Evolutionary conservation across 2,113 vertebrate genomes (phyloP), one percentile per base, ranked within the genome.

Genomic region (Otus sunia): DNA sequence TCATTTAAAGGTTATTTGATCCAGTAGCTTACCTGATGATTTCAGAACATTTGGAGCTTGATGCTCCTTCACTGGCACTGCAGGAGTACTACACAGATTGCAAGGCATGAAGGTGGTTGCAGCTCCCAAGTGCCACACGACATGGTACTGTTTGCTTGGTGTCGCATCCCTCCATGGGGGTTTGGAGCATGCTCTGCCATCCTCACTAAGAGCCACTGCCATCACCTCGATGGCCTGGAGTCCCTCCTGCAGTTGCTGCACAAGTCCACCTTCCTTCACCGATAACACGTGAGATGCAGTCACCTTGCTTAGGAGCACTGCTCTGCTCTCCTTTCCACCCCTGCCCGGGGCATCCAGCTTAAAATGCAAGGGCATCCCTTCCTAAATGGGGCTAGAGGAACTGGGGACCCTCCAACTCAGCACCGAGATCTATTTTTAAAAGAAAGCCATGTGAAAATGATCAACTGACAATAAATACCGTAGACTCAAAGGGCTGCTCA

Each of bases 281-380:
- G 0, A 2, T 4, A 49, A 5, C 73, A 56, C 0, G 4, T 2
- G 1, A 71, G 41, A 34, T 2, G 4, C 37, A 50, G 52, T 1
- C 27, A 12, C 50, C 50, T 55, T 45, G 30, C 37, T 39, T 6
- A 39, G 64, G 30, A 53, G 20, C 64, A 8, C 59, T 8, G 73
- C 56, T n/a, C 59, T n/a, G 72, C 47, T 71, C 75, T 62, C 67
- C 56, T 37, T 32, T 63, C 62, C 66, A 58, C 0, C 1, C 19
- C 71, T 16, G 7, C 52, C 41, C 66, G 23, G 25, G 17, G 34
- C 15, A 9, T 10, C 4, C 1, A 63, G 47, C 5, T 16, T 53
- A 55, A 78, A 87, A 34, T 1, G 7, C 14, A 12, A 53, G n/a
- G 29, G 49, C 62, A 39, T 34, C 78, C 60, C 32, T 47, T 66